phyloP scores from a whole-genome alignment of 2,113 vertebrate species.

The Sceloporus undulatus region DNA sequence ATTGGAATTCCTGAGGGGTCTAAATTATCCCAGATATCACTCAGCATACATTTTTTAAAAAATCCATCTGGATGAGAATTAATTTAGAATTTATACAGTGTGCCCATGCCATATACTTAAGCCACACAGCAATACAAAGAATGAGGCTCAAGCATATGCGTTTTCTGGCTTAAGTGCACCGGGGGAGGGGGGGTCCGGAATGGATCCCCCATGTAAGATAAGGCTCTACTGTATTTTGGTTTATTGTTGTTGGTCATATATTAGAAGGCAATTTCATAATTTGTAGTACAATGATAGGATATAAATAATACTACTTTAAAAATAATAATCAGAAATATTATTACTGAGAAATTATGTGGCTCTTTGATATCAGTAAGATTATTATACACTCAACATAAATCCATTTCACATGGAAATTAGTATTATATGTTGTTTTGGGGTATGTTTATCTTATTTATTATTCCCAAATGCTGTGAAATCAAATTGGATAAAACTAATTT shows the following conservation, averaged over 20 bases:
- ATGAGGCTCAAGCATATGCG: too few species aligned
- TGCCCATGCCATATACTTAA: too few species aligned
- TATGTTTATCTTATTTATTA: conserved; percentile 43
- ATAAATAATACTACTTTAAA: background rate
- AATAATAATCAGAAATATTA: background rate
- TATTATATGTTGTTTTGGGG: conserved; percentile 28
- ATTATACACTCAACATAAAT: background rate
- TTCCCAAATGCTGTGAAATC: conserved; percentile 26
- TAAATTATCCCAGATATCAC: too few species aligned
- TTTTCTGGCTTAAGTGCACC: too few species aligned
- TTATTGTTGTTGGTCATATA: background rate
- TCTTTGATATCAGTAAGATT: background rate
- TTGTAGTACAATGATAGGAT: background rate
- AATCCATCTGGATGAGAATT: too few species aligned
- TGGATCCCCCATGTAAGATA: too few species aligned
- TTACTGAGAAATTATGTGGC: background rate
- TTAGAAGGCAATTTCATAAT: background rate
- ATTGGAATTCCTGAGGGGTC: too few species aligned
- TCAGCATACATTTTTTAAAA: too few species aligned
- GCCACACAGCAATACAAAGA: too few species aligned
- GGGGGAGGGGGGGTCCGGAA: too few species aligned
- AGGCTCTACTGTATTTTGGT: background rate
- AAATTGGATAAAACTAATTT: background rate
- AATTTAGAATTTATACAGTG: background rate
- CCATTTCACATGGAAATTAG: conserved; percentile 38